Conservation (phyloP, 1,140 invertebrate species). For the Lasioglossum baleicum region DNA sequence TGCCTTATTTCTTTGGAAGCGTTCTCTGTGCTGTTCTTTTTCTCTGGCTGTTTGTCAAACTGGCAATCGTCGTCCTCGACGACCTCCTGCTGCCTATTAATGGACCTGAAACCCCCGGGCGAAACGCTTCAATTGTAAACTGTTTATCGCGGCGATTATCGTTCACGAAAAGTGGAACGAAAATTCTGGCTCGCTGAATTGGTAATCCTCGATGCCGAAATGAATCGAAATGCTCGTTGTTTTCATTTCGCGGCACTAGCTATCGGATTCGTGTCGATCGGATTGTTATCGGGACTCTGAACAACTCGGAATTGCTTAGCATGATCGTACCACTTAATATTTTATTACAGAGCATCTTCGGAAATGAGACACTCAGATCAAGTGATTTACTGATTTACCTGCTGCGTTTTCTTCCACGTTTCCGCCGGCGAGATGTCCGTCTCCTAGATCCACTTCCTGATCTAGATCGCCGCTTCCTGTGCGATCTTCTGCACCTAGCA, state of each 20-base stretch:
- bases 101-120: constrained; percentile 34
- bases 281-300: too few relatives aligned
- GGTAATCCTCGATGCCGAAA: background rate
- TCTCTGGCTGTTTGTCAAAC: constrained; percentile 30
- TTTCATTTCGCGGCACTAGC: background rate
- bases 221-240: background rate
- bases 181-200: background rate
- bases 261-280: too few relatives aligned
- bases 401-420: constrained; percentile 26
- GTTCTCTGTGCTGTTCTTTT: constrained; percentile 20
- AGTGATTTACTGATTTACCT: constrained; percentile 25
- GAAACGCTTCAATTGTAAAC: background rate
- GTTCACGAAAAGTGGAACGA: background rate
- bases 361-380: too few relatives aligned
- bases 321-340: too few relatives aligned
- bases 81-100: constrained; percentile 37
- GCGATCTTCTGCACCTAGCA: background rate
- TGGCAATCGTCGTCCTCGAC: constrained; percentile 51
- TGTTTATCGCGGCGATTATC: background rate
- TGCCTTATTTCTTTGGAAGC: background rate
- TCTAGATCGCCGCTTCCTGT: background rate
- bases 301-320: too few relatives aligned
- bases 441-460: background rate
- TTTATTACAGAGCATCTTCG: too few relatives aligned
- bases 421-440: constrained; percentile 16